These are phyloP conservation scores for Chaetophractus vellerosus DNA, from an alignment of 2,797 vertebrate genomes.

Conservation along the genomic window DNA sequence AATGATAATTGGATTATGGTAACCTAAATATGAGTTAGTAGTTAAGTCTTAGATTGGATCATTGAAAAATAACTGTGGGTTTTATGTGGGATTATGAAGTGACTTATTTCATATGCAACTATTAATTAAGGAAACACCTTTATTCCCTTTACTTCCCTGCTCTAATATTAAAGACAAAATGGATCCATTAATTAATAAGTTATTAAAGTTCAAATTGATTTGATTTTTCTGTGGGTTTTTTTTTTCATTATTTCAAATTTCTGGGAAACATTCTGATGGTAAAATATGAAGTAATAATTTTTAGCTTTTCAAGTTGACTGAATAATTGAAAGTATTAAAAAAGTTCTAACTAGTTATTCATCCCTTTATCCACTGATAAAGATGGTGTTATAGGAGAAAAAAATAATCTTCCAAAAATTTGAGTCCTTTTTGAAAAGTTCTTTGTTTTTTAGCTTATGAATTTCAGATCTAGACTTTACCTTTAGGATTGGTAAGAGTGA, in stretches of 20 bases:
- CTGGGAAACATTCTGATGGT: not conserved
- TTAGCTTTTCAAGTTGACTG: constrained; percentile 25
- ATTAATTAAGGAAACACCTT: constrained; percentile 33
- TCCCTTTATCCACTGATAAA: constrained; percentile 41
- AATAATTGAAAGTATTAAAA: constrained; percentile 30
- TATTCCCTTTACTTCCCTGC: constrained; percentile 7
- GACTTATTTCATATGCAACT: constrained; percentile 7
- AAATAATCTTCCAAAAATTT: not conserved
- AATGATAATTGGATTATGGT: constrained; percentile 61
- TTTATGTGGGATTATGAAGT: constrained; percentile 16
- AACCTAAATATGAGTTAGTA: not conserved
- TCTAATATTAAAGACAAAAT: constrained; percentile 30
- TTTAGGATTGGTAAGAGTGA: not conserved
- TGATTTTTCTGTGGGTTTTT: constrained; percentile 9
- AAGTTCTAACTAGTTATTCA: constrained; percentile 3
- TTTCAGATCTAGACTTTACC: constrained; percentile 41
- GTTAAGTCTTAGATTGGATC: constrained; percentile 41
- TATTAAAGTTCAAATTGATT: constrained; percentile 48
- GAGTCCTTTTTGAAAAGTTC: not conserved
- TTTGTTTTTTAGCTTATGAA: not conserved
- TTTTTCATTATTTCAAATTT: constrained; percentile 36
- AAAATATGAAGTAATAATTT: constrained; percentile 28
- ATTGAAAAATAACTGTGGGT: constrained; percentile 47
- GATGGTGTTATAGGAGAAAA: not conserved
- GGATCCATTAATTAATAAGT: not conserved